phyloP scores from a whole-genome alignment of 1,140 invertebrate species.

The Caenorhabditis latens region DNA sequence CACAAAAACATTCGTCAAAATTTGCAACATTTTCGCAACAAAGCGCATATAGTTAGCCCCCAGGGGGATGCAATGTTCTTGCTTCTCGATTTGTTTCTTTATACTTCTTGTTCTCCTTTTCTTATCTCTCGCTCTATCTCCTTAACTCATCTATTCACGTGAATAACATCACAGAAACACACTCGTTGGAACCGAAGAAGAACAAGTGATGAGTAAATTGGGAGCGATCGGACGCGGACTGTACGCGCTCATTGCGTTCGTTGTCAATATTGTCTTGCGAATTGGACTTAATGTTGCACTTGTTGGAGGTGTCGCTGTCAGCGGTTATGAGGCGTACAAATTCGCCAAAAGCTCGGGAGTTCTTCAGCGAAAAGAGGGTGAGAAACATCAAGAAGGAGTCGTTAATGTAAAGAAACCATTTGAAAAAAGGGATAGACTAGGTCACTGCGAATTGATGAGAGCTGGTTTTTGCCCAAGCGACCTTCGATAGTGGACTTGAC shows the following conservation, averaged over 20 bases:
- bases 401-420: not conserved
- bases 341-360: conserved; percentile 58
- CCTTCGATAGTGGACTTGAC: conserved; percentile 10
- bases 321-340: conserved; percentile 50
- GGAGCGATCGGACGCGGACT: conserved; percentile 60
- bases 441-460: not conserved
- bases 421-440: conserved; percentile 1
- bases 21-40: not conserved
- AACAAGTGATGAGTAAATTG: conserved; percentile 56
- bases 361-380: conserved; percentile 62
- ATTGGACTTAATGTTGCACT: conserved; percentile 57
- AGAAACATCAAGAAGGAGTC: conserved; percentile 1
- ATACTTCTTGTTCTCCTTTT: not conserved
- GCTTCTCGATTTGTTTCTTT: not conserved
- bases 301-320: conserved; percentile 57
- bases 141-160: conserved; percentile 22
- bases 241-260: conserved; percentile 58
- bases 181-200: conserved; percentile 8
- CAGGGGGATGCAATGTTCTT: conserved; percentile 6
- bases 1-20: not conserved
- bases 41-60: not conserved
- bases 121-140: conserved; percentile 27
- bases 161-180: not conserved
- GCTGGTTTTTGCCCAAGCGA: conserved; percentile 7
- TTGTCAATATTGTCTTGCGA: conserved; percentile 30